These are phyloP conservation scores for Pseudochirops corinnae DNA, from an alignment of 2,797 vertebrate genomes.

Conservation along the genomic window DNA sequence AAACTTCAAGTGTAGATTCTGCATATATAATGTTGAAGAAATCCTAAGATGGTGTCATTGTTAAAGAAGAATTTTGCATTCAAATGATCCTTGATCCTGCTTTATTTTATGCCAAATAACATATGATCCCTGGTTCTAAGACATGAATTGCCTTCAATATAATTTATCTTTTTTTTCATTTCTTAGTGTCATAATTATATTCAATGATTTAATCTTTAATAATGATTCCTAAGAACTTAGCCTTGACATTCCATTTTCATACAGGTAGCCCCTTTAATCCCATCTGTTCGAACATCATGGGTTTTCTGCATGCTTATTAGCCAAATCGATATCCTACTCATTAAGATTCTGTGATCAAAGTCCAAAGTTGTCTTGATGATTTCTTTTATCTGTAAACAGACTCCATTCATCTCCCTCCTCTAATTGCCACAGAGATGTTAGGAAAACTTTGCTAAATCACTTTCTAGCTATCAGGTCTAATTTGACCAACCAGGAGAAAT, in stretches of 20 bases:
- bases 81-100: not conserved
- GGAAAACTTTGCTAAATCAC: slow-evolving; percentile 18
- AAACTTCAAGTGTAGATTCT: slow-evolving; percentile 41
- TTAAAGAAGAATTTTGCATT: slow-evolving; percentile 6
- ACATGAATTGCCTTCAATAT: not conserved
- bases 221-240: slow-evolving; percentile 51
- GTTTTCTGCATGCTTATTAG: slow-evolving; percentile 72
- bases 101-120: slow-evolving; percentile 9
- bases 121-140: slow-evolving; percentile 14
- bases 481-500: slow-evolving; percentile 56
- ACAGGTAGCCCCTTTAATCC: slow-evolving; percentile 17
- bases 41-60: not conserved
- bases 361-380: slow-evolving; percentile 36
- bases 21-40: slow-evolving; percentile 13
- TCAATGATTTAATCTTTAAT: slow-evolving; percentile 41
- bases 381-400: slow-evolving; percentile 75
- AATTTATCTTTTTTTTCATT: slow-evolving; percentile 21
- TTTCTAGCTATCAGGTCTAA: slow-evolving; percentile 17
- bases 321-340: slow-evolving; percentile 79
- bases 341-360: slow-evolving; percentile 81
- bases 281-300: slow-evolving; percentile 52
- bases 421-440: slow-evolving; percentile 73
- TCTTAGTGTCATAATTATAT: not conserved
- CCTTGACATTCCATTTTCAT: slow-evolving; percentile 65
- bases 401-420: slow-evolving; percentile 70